phyloP scores from a whole-genome alignment of 2,797 vertebrate species.

The Tapera naevia region DNA sequence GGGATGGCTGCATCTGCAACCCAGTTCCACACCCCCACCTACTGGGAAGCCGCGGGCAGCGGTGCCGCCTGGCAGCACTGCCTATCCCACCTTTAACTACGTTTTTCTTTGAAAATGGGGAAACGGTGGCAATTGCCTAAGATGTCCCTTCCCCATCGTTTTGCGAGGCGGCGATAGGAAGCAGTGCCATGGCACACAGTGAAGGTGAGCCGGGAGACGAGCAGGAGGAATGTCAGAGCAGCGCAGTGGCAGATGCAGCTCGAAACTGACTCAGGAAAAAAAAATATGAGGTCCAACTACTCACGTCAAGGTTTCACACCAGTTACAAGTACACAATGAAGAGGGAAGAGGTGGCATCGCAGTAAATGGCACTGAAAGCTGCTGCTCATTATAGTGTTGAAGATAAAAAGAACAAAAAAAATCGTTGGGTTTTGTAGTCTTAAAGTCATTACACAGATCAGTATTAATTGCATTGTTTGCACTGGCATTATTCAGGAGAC shows the following conservation, averaged over 20 bases:
- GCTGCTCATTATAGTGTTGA: not conserved
- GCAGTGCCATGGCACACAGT: not conserved
- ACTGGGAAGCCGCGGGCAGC: not conserved
- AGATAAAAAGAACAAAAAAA: not conserved
- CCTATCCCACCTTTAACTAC: not conserved
- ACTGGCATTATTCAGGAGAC: not conserved
- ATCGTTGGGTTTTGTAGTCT: not conserved
- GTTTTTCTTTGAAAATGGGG: not conserved
- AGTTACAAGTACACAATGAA: not conserved
- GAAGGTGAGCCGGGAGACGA: not conserved
- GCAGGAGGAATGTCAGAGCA: not conserved
- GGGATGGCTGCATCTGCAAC: not conserved
- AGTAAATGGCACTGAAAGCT: not conserved
- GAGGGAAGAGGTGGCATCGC: not conserved
- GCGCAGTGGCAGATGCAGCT: not conserved
- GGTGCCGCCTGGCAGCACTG: not conserved
- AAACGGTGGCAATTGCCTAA: not conserved
- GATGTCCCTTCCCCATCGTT: not conserved
- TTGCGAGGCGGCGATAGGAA: not conserved
- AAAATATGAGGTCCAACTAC: not conserved
- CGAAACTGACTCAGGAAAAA: no score
- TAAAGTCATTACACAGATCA: not conserved
- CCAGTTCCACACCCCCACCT: not conserved
- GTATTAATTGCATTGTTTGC: not conserved
- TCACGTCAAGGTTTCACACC: no score